Base-by-base conservation (phyloP, 2,888 invertebrate genomes). In the Hymenopus coronatus region DNA sequence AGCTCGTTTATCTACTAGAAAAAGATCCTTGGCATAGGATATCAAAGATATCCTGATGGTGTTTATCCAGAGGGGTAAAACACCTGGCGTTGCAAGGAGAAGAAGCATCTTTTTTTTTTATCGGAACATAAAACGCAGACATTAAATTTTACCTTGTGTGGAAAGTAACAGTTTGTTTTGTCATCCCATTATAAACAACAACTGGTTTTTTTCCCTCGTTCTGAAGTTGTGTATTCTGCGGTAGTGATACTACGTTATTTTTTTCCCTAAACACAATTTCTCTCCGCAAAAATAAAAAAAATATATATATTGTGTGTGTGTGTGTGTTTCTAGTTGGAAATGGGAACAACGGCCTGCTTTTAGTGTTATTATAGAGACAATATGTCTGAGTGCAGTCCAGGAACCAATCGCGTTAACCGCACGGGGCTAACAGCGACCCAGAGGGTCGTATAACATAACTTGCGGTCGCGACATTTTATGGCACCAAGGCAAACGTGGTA, bases 391-490 rank as follows among this genome's bases (percentile, higher is more conserved):
- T 40, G 54, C 25, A 70, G 54, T 25, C 54, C 54, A 70, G 54
- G 54, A 70, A 70, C 54, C 54, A 25, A 70, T 70, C 54, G 54
- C 25, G 54, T 25, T 70, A 70, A 70, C 54, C 54, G 54, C 54
- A 70, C 25, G 25, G 54, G 20, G 54, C 54, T 20, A n/a, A 25
- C 54, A 70, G 54, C 54, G 20, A 4, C 54, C 54, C 54, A 70
- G 54, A 70, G 87, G 30, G 87, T 40, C 87, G 82, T 87, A 87
- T 87, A 87, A 89, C 85, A 90, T 88, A 90, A 89, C 90, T 90
- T 89, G 90, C 88, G 90, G 90, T 89, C 54, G 85, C 88, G 83
- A 90, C 89, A 90, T 89, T 90, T 90, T 89, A 90, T 90, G 88
- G 85, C 83, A 28, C 33, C 84, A 83, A 25, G 25, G 54, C 70